Conservation (phyloP, 2,113 vertebrate species). For the Chamaea fasciata region DNA sequence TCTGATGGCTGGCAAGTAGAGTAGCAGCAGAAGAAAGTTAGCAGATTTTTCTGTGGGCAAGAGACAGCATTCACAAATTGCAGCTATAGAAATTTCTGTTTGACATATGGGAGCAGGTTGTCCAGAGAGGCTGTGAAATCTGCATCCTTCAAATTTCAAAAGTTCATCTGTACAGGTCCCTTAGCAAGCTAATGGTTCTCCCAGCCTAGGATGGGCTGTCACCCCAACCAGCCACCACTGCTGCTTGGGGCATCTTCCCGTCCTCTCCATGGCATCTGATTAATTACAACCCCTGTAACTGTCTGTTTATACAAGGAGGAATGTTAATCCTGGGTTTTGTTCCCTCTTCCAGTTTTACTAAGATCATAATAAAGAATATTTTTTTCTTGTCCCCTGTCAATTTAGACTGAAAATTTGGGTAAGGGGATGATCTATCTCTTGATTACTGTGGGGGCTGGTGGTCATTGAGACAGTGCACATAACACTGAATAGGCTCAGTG, state of each 20-base stretch:
- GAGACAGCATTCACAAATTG: background rate
- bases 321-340: background rate
- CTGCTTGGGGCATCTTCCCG: background rate
- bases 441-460: background rate
- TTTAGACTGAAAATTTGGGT: background rate
- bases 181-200: background rate
- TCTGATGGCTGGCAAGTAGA: background rate
- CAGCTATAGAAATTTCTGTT: background rate
- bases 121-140: background rate
- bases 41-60: background rate
- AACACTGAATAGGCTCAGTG: background rate
- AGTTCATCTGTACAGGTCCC: background rate
- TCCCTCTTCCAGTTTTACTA: background rate
- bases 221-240: background rate
- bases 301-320: background rate
- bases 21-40: background rate
- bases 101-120: background rate
- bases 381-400: background rate
- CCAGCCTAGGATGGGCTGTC: background rate
- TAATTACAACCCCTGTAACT: background rate
- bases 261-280: background rate
- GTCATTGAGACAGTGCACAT: fast-evolving
- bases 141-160: background rate
- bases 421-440: background rate
- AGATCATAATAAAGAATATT: background rate